Conservation (phyloP, 2,888 invertebrate genomes). For the Noctua janthe region DNA sequence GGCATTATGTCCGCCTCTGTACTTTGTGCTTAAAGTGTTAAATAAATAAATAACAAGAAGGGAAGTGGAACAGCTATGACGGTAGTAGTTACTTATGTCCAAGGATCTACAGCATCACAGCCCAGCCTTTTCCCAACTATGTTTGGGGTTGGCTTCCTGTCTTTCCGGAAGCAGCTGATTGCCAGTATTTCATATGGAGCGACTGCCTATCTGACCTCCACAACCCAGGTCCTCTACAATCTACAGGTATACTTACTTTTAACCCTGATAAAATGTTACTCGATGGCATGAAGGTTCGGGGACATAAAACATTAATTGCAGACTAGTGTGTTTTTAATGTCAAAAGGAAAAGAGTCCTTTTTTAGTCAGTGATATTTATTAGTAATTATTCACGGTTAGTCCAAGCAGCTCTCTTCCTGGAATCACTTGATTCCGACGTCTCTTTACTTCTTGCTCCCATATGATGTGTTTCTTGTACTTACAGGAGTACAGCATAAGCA, state of each 20-base stretch:
- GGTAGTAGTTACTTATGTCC: background rate
- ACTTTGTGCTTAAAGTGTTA: too few relatives aligned
- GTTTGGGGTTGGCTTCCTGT: background rate
- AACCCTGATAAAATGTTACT: background rate
- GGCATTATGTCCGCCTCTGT: too few relatives aligned
- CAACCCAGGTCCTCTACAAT: background rate
- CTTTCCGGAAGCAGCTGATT: background rate
- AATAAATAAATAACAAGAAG: background rate
- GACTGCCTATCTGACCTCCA: background rate
- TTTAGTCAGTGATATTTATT: background rate
- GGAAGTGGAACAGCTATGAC: background rate
- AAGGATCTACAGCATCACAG: background rate
- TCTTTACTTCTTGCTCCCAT: background rate
- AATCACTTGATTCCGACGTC: background rate
- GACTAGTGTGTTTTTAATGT: background rate
- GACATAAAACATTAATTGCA: background rate
- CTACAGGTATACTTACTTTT: background rate
- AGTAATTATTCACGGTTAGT: background rate
- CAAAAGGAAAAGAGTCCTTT: background rate
- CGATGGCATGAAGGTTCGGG: background rate
- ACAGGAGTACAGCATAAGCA: constrained; percentile 93
- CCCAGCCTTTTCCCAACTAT: background rate
- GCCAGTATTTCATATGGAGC: background rate
- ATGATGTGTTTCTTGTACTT: background rate
- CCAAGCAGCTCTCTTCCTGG: background rate